Percentiles rank a stretch among this genome's conserved stretches.
Evolutionary conservation across 2,888 invertebrate species (phyloP).

Genomic region (Apodemia duryi): DNA sequence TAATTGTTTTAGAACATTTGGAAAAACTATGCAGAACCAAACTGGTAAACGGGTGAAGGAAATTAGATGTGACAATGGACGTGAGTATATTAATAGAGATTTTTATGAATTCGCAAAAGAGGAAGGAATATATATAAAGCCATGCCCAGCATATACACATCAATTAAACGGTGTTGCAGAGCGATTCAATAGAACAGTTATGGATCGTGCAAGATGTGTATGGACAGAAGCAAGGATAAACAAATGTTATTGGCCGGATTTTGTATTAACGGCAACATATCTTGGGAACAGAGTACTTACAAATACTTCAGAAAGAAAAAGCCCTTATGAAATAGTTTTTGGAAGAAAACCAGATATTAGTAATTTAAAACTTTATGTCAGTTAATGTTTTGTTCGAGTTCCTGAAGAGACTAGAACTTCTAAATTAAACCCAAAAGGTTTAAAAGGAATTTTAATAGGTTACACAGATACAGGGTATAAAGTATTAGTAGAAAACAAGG

Average conservation of each 20-base stretch:
- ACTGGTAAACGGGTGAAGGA: constrained; percentile 28
- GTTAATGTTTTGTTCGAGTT: no score
- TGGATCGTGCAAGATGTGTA: constrained; percentile 34
- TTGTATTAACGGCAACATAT: constrained; percentile 36
- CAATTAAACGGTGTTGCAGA: constrained; percentile 36
- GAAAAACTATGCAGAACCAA: neutral
- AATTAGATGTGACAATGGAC: constrained; percentile 34
- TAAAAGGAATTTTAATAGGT: no score
- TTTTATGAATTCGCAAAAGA: constrained; percentile 25
- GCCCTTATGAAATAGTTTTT: constrained; percentile 31
- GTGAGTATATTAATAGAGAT: constrained; percentile 30
- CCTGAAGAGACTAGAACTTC: no score
- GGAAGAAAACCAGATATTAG: constrained; percentile 30
- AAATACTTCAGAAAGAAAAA: constrained; percentile 30
- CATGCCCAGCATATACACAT: constrained; percentile 35
- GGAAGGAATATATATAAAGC: constrained; percentile 32
- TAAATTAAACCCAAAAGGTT: no score
- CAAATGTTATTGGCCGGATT: constrained; percentile 36
- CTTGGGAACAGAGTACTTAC: constrained; percentile 35
- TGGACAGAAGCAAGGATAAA: constrained; percentile 33
- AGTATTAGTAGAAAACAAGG: no score
- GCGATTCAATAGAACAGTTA: constrained; percentile 33
- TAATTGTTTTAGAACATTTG: neutral
- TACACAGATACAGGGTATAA: no score
- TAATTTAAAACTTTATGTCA: constrained; percentile 27